A percentile compares a stretch with the other conserved stretches of the same genome.
Evolutionary conservation across 23 tunicate genomes (phyloP).

Genomic region (Phallusia fumigata): DNA sequence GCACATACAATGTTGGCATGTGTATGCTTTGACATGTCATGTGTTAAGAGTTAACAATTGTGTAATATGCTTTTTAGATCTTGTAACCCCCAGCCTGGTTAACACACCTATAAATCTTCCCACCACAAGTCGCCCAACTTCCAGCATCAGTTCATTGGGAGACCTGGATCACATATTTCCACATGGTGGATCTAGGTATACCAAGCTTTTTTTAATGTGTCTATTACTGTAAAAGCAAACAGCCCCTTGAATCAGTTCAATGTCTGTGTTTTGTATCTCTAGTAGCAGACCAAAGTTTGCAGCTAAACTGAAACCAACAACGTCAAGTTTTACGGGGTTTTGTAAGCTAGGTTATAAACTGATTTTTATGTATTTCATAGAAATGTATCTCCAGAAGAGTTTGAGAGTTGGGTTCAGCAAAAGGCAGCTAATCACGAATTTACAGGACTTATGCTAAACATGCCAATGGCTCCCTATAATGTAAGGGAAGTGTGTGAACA

Average conservation of each 20-base stretch:
- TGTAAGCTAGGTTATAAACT: too few relatives aligned
- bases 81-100: conserved; percentile 18
- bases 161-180: conserved; percentile 15
- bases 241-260: too few relatives aligned
- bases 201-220: background rate
- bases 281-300: too few relatives aligned
- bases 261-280: too few relatives aligned
- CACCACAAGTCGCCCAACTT: conserved; percentile 29
- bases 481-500: background rate
- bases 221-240: background rate
- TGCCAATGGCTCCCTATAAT: background rate
- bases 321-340: too few relatives aligned
- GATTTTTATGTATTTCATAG: background rate
- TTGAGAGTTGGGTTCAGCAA: background rate
- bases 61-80: too few relatives aligned
- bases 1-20: background rate
- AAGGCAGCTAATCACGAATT: background rate
- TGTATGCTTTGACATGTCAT: too few relatives aligned
- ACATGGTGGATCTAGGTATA: conserved; percentile 1
- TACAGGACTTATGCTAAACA: background rate
- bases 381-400: background rate
- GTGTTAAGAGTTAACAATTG: too few relatives aligned
- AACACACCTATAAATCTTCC: conserved; percentile 37
- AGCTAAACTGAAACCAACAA: too few relatives aligned
- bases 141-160: conserved; percentile 15